phyloP scores from a whole-genome alignment of 2,888 invertebrate species.

The Pemphredon lugubris region DNA sequence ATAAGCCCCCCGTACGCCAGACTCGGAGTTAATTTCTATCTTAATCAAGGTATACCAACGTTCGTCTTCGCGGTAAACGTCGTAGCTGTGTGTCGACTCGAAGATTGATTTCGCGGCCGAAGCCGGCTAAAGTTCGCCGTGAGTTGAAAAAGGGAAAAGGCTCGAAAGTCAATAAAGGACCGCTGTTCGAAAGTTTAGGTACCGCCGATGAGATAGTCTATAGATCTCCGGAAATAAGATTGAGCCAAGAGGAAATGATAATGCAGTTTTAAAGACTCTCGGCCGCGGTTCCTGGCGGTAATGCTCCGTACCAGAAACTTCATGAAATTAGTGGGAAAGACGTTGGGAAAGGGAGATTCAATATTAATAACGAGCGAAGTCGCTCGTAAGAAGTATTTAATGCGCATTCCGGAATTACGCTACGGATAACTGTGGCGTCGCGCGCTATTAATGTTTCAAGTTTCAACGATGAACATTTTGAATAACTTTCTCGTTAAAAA shows the following conservation, averaged over 20 bases:
- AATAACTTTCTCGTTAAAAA: slow-evolving; percentile 25
- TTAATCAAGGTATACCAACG: too few relatives aligned
- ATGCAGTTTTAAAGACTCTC: slow-evolving; percentile 58
- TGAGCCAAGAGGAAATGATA: slow-evolving; percentile 48
- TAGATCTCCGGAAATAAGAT: slow-evolving; percentile 59
- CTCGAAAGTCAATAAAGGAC: slow-evolving; percentile 54
- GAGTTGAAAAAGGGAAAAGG: too few relatives aligned
- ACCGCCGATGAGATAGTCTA: slow-evolving; percentile 49
- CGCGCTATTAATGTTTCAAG: slow-evolving; percentile 47
- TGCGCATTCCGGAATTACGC: background rate
- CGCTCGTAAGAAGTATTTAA: slow-evolving; percentile 27
- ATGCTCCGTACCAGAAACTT: slow-evolving; percentile 34
- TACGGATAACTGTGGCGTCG: background rate
- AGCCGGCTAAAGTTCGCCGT: too few relatives aligned
- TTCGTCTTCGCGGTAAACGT: too few relatives aligned
- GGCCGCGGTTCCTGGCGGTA: slow-evolving; percentile 30
- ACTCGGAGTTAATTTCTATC: too few relatives aligned
- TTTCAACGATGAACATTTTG: slow-evolving; percentile 20
- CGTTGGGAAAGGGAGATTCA: slow-evolving; percentile 11
- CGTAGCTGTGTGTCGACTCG: too few relatives aligned
- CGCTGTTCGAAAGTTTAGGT: slow-evolving; percentile 53
- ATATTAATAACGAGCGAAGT: slow-evolving; percentile 47
- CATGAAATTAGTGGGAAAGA: slow-evolving; percentile 27
- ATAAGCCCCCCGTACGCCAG: too few relatives aligned
- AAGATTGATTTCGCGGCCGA: too few relatives aligned